Evolutionary conservation across 1,140 invertebrate genomes (phyloP).

Genomic region (Heliothis subflexa): DNA sequence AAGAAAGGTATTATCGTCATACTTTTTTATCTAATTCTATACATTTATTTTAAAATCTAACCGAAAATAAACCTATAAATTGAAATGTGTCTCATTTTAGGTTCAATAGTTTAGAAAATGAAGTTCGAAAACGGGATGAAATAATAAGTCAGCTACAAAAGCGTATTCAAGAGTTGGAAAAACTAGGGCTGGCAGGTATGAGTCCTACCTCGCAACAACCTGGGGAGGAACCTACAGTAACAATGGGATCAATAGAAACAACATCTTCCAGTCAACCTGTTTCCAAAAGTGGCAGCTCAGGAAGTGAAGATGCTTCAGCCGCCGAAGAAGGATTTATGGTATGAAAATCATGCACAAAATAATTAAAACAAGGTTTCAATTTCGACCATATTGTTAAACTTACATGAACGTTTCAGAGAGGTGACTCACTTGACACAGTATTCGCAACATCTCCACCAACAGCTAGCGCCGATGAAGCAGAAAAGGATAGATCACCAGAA

Average conservation of each 20-base stretch:
- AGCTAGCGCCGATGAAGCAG: slow-evolving; percentile 66
- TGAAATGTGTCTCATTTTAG: slow-evolving; percentile 64
- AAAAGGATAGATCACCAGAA: slow-evolving; percentile 53
- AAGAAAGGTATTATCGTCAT: slow-evolving; percentile 79
- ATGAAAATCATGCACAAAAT: slow-evolving; percentile 25
- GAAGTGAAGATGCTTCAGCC: slow-evolving; percentile 80
- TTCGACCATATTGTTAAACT: neutral
- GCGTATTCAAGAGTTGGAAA: slow-evolving; percentile 90
- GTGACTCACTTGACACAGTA: slow-evolving; percentile 87
- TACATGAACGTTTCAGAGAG: slow-evolving; percentile 77
- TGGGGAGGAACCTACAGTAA: slow-evolving; percentile 39
- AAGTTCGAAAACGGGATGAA: slow-evolving; percentile 91
- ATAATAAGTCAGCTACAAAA: slow-evolving; percentile 92
- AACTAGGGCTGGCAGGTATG: slow-evolving; percentile 62
- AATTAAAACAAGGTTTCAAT: neutral
- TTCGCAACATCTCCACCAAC: slow-evolving; percentile 87
- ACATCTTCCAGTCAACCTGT: slow-evolving; percentile 45
- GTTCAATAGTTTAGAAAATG: slow-evolving; percentile 91
- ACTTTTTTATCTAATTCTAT: neutral
- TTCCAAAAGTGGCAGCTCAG: slow-evolving; percentile 79
- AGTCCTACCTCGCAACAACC: slow-evolving; percentile 40
- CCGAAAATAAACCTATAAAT: too few species aligned
- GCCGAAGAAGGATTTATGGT: slow-evolving; percentile 85
- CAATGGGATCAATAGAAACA: slow-evolving; percentile 23
- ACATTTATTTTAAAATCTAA: too few species aligned